Percentiles rank a stretch among this genome's conserved stretches.
These are phyloP conservation scores for Drosophila flavopinicola DNA, from an alignment of 2,888 invertebrate genomes.

Conservation along the genomic window DNA sequence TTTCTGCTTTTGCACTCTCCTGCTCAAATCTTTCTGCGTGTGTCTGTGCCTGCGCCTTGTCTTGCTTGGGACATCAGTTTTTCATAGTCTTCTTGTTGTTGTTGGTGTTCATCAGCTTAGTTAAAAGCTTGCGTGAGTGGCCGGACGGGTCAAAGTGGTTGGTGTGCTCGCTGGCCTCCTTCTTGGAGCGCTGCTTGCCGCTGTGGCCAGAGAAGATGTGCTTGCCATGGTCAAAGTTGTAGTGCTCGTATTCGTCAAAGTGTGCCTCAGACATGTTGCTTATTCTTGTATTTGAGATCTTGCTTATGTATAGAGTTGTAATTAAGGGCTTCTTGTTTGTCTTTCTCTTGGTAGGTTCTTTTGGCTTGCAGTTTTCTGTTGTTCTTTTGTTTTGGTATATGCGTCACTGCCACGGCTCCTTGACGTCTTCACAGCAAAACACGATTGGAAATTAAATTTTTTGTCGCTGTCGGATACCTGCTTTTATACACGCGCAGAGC, in stretches of 20 bases:
- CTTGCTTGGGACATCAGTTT: slow-evolving; percentile 53
- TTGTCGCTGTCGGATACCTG: slow-evolving; percentile 8
- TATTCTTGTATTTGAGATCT: slow-evolving; percentile 28
- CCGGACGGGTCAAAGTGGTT: slow-evolving; percentile 96
- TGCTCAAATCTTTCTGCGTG: slow-evolving; percentile 21
- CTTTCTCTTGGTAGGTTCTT: slow-evolving; percentile 22
- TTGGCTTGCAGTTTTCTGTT: slow-evolving; percentile 22
- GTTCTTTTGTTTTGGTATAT: slow-evolving; percentile 24
- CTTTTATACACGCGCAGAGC: slow-evolving; percentile 48
- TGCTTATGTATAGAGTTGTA: slow-evolving; percentile 18
- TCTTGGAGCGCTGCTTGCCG: slow-evolving; percentile 95
- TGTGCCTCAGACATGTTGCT: slow-evolving; percentile 91
- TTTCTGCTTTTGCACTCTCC: slow-evolving; percentile 22
- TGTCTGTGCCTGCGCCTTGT: too few species aligned
- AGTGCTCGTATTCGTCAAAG: slow-evolving; percentile 96
- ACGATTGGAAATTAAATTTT: slow-evolving; percentile 43
- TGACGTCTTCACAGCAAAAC: slow-evolving; percentile 24
- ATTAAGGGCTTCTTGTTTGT: slow-evolving; percentile 13
- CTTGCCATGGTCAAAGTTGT: slow-evolving; percentile 97
- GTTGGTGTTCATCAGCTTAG: slow-evolving; percentile 84
- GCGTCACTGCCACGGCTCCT: slow-evolving; percentile 13
- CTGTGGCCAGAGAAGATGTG: slow-evolving; percentile 93
- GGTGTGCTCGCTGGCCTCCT: slow-evolving; percentile 94
- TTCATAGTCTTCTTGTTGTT: slow-evolving; percentile 88
- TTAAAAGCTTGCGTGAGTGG: slow-evolving; percentile 86